Base-by-base conservation (phyloP, 2,888 invertebrate species). In the Aphelenchoides bicaudatus region DNA sequence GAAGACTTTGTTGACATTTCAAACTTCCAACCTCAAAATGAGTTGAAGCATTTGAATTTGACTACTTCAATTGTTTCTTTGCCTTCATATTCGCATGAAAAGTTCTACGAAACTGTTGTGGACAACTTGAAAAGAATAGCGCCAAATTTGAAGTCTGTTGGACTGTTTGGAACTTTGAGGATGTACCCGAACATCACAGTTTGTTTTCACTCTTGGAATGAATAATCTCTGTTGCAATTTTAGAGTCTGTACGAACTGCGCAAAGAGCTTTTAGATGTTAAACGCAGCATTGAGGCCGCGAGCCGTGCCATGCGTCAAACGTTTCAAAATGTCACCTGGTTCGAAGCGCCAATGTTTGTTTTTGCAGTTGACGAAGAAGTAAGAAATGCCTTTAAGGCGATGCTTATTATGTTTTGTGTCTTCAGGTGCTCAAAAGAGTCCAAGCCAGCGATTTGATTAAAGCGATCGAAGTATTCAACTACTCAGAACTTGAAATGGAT, bases 341-440 rank as follows among this genome's bases (percentile, higher is more conserved):
- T 43, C 23, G 43, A 43, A 43, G 21, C 43, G 43, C 43, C 43
- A n/a, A 43, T n/a, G 6, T 43, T 43, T n/a, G 43, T 43, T 19
- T 43, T 43, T n/a, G 10, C 43, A n/a, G 16, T 43, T n/a, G 43
- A 43, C 10, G 25, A 43, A n/a, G 43, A 43, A 25, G 43, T n/a
- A 8, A 43, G 10, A n/a, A n/a, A n/a, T 21, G 23, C 21, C 8
- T 8, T 21, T 10, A 43, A 19, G 10, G 10, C 8, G 23, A n/a
- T 43, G n/a, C n/a, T n/a, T n/a, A n/a, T n/a, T n/a, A n/a, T n/a
- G n/a, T n/a, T n/a, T 8, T n/a, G 10, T 21, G 8, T 8, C 21
- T 43, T 43, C 23, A 43, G 43, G n/a, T 43, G 23, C 10, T 43
- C 10, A 43, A 43, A n/a, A 19, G 43, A 8, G 10, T 43, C 16